Conservation (phyloP, 2,113 vertebrate genomes). For the Recurvirostra avosetta region DNA sequence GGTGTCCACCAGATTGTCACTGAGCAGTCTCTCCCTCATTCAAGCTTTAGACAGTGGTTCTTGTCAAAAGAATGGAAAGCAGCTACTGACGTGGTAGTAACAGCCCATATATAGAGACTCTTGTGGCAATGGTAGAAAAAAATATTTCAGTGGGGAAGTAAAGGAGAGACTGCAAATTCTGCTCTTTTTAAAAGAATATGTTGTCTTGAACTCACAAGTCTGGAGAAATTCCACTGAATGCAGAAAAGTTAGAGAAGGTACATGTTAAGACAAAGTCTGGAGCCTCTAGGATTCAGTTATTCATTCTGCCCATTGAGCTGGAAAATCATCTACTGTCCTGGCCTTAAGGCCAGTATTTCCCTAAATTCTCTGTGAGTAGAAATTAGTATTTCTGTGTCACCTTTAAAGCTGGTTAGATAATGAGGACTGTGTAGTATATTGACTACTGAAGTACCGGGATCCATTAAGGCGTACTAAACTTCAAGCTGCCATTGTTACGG, state of each 20-base stretch:
- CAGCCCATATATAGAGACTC: not conserved
- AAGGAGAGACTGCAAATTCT: not conserved
- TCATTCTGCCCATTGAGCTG: not conserved
- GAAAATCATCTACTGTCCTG: not conserved
- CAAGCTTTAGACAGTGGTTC: not conserved
- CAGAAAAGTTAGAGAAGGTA: not conserved
- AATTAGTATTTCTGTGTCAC: not conserved
- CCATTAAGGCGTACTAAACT: not conserved
- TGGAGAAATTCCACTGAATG: not conserved
- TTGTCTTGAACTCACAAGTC: not conserved
- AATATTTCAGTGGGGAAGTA: not conserved
- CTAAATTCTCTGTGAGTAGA: not conserved
- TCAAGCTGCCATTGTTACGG: not conserved
- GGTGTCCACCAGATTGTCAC: not conserved
- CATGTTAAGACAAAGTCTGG: not conserved
- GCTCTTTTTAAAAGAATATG: not conserved
- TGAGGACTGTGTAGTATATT: not conserved
- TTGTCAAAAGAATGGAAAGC: not conserved
- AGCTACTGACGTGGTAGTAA: not conserved
- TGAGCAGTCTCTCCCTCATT: not conserved
- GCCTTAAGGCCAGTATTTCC: not conserved
- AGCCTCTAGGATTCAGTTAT: not conserved
- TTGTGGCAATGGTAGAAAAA: not conserved
- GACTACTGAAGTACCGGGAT: not conserved
- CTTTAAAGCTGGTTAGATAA: not conserved